Percentiles rank a stretch among this genome's conserved stretches.
These are phyloP conservation scores for Chrysochloris asiatica DNA, from an alignment of 2,113 vertebrate genomes.

Conservation along the genomic window DNA sequence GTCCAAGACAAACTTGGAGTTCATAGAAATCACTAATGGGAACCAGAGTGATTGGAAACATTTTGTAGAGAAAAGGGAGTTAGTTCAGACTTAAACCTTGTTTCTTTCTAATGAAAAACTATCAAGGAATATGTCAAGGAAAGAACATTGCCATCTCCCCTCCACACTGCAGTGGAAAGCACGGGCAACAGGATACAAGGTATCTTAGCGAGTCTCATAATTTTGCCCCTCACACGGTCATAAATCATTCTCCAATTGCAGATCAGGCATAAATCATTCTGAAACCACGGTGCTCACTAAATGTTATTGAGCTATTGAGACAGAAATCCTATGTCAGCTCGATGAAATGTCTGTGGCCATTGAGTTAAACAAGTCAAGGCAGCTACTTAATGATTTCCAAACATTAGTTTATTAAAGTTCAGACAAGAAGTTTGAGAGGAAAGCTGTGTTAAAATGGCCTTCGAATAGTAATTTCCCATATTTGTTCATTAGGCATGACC, in stretches of 20 bases:
- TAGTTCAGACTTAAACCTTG: constrained; percentile 26
- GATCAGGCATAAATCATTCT: constrained; percentile 63
- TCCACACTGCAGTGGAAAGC: not conserved
- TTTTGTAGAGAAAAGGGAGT: constrained; percentile 56
- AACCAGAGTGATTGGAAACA: constrained; percentile 51
- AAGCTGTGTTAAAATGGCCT: constrained; percentile 23
- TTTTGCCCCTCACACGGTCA: not conserved
- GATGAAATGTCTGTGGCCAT: constrained; percentile 67
- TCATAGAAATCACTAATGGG: constrained; percentile 25
- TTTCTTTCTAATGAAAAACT: constrained; percentile 60
- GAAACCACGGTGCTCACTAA: not conserved
- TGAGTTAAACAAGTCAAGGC: constrained; percentile 65
- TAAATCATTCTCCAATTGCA: constrained; percentile 72
- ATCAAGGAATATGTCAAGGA: constrained; percentile 19
- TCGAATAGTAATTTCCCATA: constrained; percentile 10
- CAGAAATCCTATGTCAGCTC: constrained; percentile 75
- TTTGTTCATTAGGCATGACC: constrained; percentile 1
- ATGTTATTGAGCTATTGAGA: constrained; percentile 70
- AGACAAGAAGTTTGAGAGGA: constrained; percentile 42
- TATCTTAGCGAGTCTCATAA: constrained; percentile 45
- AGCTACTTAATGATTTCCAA: constrained; percentile 76
- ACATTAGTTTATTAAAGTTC: constrained; percentile 65
- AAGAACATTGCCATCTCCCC: not conserved
- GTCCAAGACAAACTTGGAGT: not conserved
- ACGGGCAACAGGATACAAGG: not conserved